Evolutionary conservation across 2,113 vertebrate species (phyloP), one percentile per base, ranked within the genome.

Genomic region (Cyprinus carpio): DNA sequence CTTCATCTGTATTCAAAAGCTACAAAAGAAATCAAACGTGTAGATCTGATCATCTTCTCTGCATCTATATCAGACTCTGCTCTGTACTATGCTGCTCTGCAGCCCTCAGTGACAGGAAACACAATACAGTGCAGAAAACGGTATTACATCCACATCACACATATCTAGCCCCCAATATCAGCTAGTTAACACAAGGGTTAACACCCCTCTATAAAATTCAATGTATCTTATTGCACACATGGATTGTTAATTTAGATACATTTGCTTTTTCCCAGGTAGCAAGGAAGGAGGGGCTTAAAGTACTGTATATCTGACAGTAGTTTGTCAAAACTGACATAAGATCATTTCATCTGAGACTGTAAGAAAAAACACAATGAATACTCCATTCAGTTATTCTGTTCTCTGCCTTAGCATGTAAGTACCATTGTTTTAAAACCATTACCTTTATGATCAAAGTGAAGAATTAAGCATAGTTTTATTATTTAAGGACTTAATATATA

Each of bases 401-500:
- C 31, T 40, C 34, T 72, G 69, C 31, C 40, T 40, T 71, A 40
- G 67, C 34, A 40, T 71, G 67, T 71, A 40, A 71, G 67, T 71
- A n/a, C n/a, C n/a, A n/a, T n/a, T n/a, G n/a, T n/a, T n/a, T n/a
- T n/a, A 43, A 40, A 40, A 71, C 9, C 31, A 23, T 71, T 16
- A 31, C 64, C 27, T 31, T 65, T 7, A 67, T 31, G 1, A 67
- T 67, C 13, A 31, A 6, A 67, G 3, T 67, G 7, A 8, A 67
- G 6, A 15, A 65, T 16, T 29, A 8, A 8, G 29, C 0, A 67
- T 67, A 31, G 29, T 8, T 67, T 31, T 18, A 8, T 29, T 65
- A 16, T 65, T 65, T 2, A 2, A 6, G 2, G 2, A 7, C 5
- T 27, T 64, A 15, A 25, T 64, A 13, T 27, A 62, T 62, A 25